Percentiles rank a stretch among this genome's conserved stretches.
Conservation (phyloP, 2,113 vertebrate species). For the Hippocampus comes region DNA sequence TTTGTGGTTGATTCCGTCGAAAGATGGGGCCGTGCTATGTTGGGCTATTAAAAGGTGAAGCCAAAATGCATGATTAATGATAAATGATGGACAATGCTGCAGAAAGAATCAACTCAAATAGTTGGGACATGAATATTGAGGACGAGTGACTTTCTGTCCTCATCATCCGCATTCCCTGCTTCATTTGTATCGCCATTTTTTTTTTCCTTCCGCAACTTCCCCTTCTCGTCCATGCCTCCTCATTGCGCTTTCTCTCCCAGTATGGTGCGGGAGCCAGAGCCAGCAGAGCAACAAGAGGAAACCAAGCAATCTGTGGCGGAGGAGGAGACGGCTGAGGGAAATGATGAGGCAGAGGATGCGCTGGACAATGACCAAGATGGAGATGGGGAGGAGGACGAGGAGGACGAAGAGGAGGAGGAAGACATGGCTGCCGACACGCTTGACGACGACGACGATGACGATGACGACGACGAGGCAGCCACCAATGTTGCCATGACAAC, state of each 20-base stretch:
- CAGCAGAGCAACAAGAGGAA: slow-evolving; percentile 67
- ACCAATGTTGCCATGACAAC: slow-evolving; percentile 90
- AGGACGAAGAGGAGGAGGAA: slow-evolving; percentile 73
- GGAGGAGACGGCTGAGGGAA: slow-evolving; percentile 67
- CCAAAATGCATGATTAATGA: too few relatives aligned
- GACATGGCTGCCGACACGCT: slow-evolving; percentile 71
- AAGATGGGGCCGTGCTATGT: too few relatives aligned
- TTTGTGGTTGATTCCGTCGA: too few relatives aligned
- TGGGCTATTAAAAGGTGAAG: too few relatives aligned
- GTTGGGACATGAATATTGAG: too few relatives aligned
- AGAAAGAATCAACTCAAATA: too few relatives aligned
- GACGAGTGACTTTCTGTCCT: too few relatives aligned
- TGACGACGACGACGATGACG: slow-evolving; percentile 74
- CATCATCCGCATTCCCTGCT: background rate
- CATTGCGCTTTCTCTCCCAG: slow-evolving; percentile 54
- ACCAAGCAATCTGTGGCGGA: slow-evolving; percentile 68
- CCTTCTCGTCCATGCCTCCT: slow-evolving; percentile 16
- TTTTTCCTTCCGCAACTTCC: background rate
- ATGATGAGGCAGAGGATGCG: slow-evolving; percentile 52
- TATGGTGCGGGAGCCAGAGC: slow-evolving; percentile 81
- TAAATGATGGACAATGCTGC: too few relatives aligned
- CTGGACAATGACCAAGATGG: slow-evolving; percentile 68
- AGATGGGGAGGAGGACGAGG: slow-evolving; percentile 74
- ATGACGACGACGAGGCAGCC: slow-evolving; percentile 80
- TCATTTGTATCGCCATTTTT: background rate